phyloP scores from a whole-genome alignment of 2,113 vertebrate genomes.

The Lophochroa leadbeateri region DNA sequence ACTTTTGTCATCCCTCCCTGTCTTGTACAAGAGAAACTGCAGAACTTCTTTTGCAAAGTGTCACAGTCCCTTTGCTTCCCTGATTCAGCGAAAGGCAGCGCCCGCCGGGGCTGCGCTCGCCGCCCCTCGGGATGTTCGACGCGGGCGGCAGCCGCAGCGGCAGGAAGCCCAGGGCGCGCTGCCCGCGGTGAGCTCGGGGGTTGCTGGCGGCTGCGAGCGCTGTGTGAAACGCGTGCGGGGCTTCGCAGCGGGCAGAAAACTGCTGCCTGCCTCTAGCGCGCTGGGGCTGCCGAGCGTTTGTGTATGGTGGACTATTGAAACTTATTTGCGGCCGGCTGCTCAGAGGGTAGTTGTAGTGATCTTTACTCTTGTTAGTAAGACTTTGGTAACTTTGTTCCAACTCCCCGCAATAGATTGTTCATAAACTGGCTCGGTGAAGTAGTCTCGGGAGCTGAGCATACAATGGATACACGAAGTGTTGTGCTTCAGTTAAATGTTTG shows the following conservation, averaged over 20 bases:
- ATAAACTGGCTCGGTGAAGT: fast-evolving
- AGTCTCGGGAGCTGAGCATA: fast-evolving
- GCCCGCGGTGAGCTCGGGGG: no score
- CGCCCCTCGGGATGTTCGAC: no score
- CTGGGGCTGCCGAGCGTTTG: fast-evolving
- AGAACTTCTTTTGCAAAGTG: no score
- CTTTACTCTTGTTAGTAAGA: neutral
- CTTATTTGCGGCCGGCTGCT: fast-evolving
- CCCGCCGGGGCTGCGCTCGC: no score
- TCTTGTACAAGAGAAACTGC: no score
- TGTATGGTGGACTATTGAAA: fast-evolving
- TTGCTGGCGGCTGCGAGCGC: neutral
- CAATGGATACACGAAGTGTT: fast-evolving
- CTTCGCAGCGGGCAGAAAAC: fast-evolving
- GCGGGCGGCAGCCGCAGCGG: fast-evolving
- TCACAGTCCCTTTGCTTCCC: no score
- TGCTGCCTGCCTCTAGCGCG: fast-evolving
- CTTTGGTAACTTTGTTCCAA: neutral
- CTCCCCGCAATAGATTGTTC: fast-evolving
- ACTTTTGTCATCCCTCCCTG: no score
- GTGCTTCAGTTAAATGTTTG: fast-evolving
- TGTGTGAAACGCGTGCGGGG: neutral
- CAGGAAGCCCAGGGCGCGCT: fast-evolving
- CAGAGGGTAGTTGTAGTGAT: fast-evolving
- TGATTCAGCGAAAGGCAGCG: neutral